Percentiles rank a stretch among this genome's conserved stretches.
Conservation (phyloP, 2,888 invertebrate genomes). For the Toxonevra muliebris region DNA sequence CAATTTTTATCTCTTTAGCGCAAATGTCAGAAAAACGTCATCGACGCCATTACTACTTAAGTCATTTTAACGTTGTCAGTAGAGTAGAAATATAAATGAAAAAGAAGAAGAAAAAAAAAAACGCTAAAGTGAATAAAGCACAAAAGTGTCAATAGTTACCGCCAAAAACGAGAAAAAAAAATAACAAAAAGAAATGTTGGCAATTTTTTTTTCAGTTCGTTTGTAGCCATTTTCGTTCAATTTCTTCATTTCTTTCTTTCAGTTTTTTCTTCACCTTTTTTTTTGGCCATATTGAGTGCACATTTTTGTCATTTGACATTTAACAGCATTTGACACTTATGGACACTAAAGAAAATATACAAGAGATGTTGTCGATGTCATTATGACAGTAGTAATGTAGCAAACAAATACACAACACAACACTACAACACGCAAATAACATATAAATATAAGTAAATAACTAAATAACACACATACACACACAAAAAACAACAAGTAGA, state of each 20-base stretch:
- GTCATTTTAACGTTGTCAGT: slow-evolving; percentile 15
- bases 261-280: background rate
- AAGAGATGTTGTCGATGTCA: slow-evolving; percentile 13
- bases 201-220: background rate
- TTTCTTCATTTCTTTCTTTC: background rate
- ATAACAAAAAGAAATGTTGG: background rate
- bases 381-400: slow-evolving; percentile 22
- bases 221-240: background rate
- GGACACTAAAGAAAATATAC: slow-evolving; percentile 20
- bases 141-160: slow-evolving; percentile 3
- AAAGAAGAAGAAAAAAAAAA: too few species aligned
- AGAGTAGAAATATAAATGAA: background rate
- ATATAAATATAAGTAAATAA: too few species aligned
- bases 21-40: slow-evolving; percentile 8
- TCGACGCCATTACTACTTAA: slow-evolving; percentile 9
- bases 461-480: too few species aligned
- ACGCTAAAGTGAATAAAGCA: background rate
- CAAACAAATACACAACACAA: too few species aligned
- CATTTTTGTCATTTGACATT: slow-evolving; percentile 48
- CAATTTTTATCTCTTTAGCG: slow-evolving; percentile 1
- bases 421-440: too few species aligned
- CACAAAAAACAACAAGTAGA: too few species aligned
- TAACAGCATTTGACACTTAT: slow-evolving; percentile 52
- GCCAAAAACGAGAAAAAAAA: background rate
- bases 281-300: background rate